Evolutionary conservation across 2,113 vertebrate species (phyloP), one percentile per base, ranked within the genome.

Genomic region (Platanista minor): DNA sequence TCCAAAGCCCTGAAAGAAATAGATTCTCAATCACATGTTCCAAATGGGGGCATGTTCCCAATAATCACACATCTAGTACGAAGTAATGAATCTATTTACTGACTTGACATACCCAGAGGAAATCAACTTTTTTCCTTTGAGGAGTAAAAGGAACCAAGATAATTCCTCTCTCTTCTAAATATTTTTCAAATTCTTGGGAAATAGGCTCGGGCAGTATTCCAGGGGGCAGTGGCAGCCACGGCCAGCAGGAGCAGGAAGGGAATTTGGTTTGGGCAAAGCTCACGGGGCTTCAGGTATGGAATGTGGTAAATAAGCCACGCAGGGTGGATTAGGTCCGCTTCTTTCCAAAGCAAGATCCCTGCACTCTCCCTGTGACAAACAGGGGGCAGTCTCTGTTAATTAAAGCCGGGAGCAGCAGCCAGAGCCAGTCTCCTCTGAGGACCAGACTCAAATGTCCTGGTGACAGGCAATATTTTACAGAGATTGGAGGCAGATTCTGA

Each of bases 311-410:
- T 33, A 67, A 91, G 69, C 41, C 57, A 49, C 0, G 2, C 15
- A 80, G 72, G 66, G 39, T 72, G n/a, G 46, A 27, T 94, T 18
- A 31, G 52, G 21, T 36, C 21, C 1, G 66, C 87, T 94, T 81
- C 71, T 88, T 86, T 77, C 75, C 21, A 9, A 66, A 64, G 85
- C 77, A 46, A 13, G 9, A 61, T 49, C 54, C 69, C 69, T 97
- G 96, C 77, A 94, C 92, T 98, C 72, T 72, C 78, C 82, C 20
- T 66, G 71, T 91, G 25, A 93, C 95, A 96, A 95, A 97, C 91
- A 98, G 96, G 97, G 97, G 97, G 97, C 97, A 98, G 96, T 97
- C 96, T 98, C 95, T 95, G 97, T 98, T 98, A 98, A 98, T 98
- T 97, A 97, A 97, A 97, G 74, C 43, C 1, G 1, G 74, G 61